Evolutionary conservation across 2,113 vertebrate genomes (phyloP), one percentile per base, ranked within the genome.

Genomic region (Sylvia atricapilla): DNA sequence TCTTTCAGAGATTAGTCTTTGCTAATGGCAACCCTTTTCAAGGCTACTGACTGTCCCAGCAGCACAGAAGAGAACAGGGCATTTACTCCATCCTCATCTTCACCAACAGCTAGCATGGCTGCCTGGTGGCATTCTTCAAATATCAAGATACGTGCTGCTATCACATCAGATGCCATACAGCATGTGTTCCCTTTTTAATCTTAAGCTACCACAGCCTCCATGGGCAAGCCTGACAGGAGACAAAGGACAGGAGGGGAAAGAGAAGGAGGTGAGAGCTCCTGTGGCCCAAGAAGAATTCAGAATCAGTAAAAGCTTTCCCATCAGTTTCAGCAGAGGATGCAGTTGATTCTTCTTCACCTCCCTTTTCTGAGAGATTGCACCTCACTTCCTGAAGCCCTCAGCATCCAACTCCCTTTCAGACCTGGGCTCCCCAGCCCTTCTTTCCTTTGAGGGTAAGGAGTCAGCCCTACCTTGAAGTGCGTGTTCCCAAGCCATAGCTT

Each of bases 21-120:
- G 7, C 20, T 90, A 73, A 85, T 18, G n/a, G 39, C 55, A 80
- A 7, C 15, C 59, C 50, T 81, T 59, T 94, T 77, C 74, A 60
- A 83, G 52, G 70, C 46, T 69, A 39, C 19, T 12, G 24, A 7
- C 24, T 82, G 52, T 80, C 72, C 44, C 46, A 81, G 0, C 9
- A 69, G 41, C 53, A 55, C 63, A 63, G 25, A 56, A 66, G 21
- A 23, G 16, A 31, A 30, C n/a, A 77, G 25, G 24, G 8, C 23
- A 77, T 12, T 80, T 39, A 3, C 24, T 53, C n/a, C 1, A 0
- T 35, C n/a, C 41, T 33, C 0, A 0, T 43, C 62, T n/a, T 90
- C 75, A 53, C 11, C 55, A 66, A 24, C 3, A 2, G 2, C 31
- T 12, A n/a, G 14, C 59, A 58, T 31, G 20, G 30, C n/a, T 69